phyloP scores from a whole-genome alignment of 2,797 vertebrate species.

The Apodemus agrarius region DNA sequence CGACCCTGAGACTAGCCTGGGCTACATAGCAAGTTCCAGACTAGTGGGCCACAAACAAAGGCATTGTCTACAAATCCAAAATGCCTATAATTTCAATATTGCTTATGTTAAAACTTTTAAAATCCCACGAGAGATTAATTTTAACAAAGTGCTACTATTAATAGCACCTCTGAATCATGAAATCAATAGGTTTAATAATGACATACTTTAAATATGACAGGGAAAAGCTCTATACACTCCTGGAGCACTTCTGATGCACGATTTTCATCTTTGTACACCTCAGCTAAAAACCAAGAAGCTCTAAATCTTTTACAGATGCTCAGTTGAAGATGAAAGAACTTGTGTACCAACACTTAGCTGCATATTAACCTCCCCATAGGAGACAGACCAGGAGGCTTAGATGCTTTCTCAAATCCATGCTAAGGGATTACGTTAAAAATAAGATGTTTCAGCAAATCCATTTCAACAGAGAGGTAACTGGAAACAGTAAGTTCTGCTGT shows the following conservation, averaged over 20 bases:
- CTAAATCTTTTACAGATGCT: conserved; percentile 60
- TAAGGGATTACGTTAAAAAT: conserved; percentile 57
- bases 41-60: not conserved
- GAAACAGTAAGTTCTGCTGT: conserved; percentile 31
- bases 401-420: conserved; percentile 39
- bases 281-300: conserved; percentile 67
- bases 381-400: conserved; percentile 36
- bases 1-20: not conserved
- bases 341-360: conserved; percentile 54
- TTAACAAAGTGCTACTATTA: conserved; percentile 39
- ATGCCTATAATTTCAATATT: not conserved
- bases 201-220: not conserved
- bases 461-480: not conserved
- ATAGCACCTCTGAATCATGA: not conserved
- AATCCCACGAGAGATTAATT: conserved; percentile 35
- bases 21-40: not conserved
- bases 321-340: conserved; percentile 64
- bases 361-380: not conserved
- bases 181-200: conserved; percentile 51
- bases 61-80: not conserved
- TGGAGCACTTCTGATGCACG: not conserved
- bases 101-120: conserved; percentile 15
- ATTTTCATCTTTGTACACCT: conserved; percentile 65
- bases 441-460: conserved; percentile 4
- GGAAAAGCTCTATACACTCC: conserved; percentile 27